phyloP scores from a whole-genome alignment of 2,113 vertebrate genomes.

The Cottus gobio region DNA sequence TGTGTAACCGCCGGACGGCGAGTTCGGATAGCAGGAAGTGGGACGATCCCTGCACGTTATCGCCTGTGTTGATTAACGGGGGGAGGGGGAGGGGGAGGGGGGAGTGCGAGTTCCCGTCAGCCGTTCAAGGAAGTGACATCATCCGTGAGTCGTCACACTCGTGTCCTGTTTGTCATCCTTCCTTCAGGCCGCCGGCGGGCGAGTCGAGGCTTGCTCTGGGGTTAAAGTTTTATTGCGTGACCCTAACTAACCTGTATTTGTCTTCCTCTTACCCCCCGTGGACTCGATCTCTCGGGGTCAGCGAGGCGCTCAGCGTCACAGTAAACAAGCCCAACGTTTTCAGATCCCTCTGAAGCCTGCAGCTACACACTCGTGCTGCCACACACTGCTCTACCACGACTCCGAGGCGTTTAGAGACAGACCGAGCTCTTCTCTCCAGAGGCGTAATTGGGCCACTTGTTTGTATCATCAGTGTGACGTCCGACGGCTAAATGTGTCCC shows the following conservation, averaged over 20 bases:
- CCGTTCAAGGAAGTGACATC: conserved; percentile 12
- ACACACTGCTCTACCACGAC: conserved; percentile 17
- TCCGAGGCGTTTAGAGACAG: no score
- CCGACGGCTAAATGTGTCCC: conserved; percentile 53
- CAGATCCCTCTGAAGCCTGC: neutral
- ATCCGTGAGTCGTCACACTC: conserved; percentile 8
- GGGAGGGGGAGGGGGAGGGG: neutral
- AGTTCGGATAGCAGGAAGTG: conserved; percentile 25
- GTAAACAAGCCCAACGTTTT: conserved; percentile 31
- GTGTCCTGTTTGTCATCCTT: neutral
- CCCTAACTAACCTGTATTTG: neutral
- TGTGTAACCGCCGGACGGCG: neutral
- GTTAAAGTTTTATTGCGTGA: conserved; percentile 23
- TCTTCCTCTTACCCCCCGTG: conserved; percentile 13
- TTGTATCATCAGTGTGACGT: conserved; percentile 59
- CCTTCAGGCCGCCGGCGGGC: conserved; percentile 21
- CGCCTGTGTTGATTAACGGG: neutral
- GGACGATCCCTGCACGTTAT: neutral
- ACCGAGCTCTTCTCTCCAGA: conserved; percentile 41
- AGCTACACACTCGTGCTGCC: conserved; percentile 39
- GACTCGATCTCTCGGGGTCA: conserved; percentile 23
- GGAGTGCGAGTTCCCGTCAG: conserved; percentile 14
- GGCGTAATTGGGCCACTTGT: conserved; percentile 69
- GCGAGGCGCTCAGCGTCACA: neutral
- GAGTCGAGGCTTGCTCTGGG: conserved; percentile 12